Conservation (phyloP, 2,797 vertebrate species). For the Pristis pectinata region DNA sequence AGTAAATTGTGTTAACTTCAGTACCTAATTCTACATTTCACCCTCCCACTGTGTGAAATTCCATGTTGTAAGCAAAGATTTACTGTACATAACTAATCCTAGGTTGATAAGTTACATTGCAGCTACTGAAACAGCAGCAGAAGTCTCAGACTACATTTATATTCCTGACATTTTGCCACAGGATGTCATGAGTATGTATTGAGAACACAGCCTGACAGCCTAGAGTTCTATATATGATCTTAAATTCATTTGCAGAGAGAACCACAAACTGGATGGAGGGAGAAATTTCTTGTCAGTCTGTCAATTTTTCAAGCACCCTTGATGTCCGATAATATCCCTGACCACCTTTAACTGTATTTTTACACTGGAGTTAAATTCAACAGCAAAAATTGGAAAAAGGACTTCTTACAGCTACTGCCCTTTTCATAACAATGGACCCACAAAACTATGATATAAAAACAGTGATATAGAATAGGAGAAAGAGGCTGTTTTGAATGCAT, state of each 20-base stretch:
- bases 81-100: neutral
- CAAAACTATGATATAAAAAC: neutral
- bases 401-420: neutral
- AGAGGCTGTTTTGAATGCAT: neutral
- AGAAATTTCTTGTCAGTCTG: neutral
- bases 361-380: neutral
- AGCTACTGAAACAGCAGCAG: neutral
- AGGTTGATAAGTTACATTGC: neutral
- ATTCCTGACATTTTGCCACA: neutral
- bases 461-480: neutral
- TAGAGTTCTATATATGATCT: neutral
- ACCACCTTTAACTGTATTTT: neutral
- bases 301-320: neutral
- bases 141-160: neutral
- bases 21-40: neutral
- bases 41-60: neutral
- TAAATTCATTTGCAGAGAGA: neutral
- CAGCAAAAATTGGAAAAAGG: neutral
- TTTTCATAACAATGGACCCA: neutral
- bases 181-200: neutral
- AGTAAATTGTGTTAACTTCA: neutral
- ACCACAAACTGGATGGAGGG: neutral
- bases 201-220: neutral
- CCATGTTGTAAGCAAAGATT: neutral
- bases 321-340: neutral